Conservation (phyloP, 2,888 invertebrate genomes). For the Aethes cnicana region DNA sequence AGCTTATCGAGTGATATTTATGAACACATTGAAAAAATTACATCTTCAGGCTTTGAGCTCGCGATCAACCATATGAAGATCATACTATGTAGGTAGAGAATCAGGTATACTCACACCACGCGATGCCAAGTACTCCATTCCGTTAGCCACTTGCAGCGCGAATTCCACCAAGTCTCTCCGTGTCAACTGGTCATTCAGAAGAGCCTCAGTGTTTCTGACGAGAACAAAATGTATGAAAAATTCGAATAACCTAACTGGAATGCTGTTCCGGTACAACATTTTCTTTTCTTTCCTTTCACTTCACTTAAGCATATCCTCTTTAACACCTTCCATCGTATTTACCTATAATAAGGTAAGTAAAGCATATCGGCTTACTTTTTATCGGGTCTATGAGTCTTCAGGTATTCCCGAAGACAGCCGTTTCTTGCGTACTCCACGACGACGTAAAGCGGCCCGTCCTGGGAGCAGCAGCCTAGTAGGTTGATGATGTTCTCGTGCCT, state of each 20-base stretch:
- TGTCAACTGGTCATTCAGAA: conserved; percentile 88
- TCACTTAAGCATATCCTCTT: too few relatives aligned
- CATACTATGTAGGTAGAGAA: too few relatives aligned
- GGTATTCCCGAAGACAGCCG: conserved; percentile 96
- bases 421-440: conserved; percentile 94
- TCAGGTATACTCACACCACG: conserved; percentile 88
- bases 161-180: conserved; percentile 97
- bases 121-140: conserved; percentile 98
- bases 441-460: conserved; percentile 93
- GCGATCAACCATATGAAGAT: too few relatives aligned
- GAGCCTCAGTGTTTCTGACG: conserved; percentile 61
- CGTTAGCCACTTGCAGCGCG: conserved; percentile 97
- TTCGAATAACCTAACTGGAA: not conserved
- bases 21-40: too few relatives aligned
- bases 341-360: too few relatives aligned
- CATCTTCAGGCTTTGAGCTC: too few relatives aligned
- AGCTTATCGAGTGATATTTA: too few relatives aligned
- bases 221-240: not conserved
- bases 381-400: conserved; percentile 92
- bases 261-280: too few relatives aligned
- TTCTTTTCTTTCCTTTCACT: too few relatives aligned
- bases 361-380: conserved; percentile 57
- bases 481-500: conserved; percentile 99
- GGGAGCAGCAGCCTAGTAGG: conserved; percentile 97
- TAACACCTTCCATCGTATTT: too few relatives aligned